phyloP scores from a whole-genome alignment of 1,140 invertebrate genomes.

The Melanaphis sacchari region DNA sequence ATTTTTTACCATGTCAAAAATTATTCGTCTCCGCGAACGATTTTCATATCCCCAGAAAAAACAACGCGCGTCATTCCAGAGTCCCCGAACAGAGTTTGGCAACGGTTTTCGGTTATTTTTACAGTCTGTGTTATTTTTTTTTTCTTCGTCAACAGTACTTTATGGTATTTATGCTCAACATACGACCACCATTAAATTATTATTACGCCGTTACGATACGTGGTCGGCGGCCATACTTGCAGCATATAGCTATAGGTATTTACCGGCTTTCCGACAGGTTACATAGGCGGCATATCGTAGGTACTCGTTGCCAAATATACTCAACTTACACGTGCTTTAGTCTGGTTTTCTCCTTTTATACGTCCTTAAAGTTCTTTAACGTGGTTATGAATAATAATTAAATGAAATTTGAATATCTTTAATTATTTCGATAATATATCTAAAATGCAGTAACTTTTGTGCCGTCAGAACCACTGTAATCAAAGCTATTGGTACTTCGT shows the following conservation, averaged over 20 bases:
- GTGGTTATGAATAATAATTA: background rate
- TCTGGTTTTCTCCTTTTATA: background rate
- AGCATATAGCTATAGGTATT: background rate
- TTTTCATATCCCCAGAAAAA: slow-evolving; percentile 50
- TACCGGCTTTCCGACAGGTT: slow-evolving; percentile 16
- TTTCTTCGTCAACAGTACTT: slow-evolving; percentile 25
- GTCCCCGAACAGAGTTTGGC: slow-evolving; percentile 28
- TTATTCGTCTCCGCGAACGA: background rate
- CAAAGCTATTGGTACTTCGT: background rate
- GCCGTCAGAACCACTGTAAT: background rate
- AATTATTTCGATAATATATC: background rate
- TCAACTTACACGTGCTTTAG: background rate
- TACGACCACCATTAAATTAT: background rate
- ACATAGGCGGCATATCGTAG: background rate
- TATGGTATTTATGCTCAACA: background rate
- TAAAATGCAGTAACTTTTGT: background rate
- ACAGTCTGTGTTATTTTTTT: background rate
- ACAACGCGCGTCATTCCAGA: slow-evolving; percentile 36
- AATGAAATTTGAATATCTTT: background rate
- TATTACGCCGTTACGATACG: background rate
- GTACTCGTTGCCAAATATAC: slow-evolving; percentile 8
- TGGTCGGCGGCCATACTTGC: background rate
- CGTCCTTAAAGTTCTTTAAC: background rate
- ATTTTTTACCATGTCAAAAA: background rate
- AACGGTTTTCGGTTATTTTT: slow-evolving; percentile 50